Conservation (phyloP, 2,888 invertebrate genomes). For the Dioctria rufipes region DNA sequence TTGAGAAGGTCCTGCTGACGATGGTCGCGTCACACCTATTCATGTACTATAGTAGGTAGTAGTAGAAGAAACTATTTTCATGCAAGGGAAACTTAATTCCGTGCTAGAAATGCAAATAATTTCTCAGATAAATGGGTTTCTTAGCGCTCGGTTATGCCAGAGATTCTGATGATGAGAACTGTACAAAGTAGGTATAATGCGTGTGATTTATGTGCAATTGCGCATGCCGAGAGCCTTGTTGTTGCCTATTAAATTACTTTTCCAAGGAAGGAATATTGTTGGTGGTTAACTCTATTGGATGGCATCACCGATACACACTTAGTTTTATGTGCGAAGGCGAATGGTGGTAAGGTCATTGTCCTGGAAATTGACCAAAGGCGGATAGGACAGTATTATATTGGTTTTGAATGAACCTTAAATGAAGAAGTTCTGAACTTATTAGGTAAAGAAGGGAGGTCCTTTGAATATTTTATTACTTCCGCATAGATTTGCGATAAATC, state of each 20-base stretch:
- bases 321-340: neutral
- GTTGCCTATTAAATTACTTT: neutral
- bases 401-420: no score
- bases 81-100: neutral
- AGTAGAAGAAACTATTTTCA: neutral
- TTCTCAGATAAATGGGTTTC: neutral
- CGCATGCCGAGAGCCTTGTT: slow-evolving; percentile 1
- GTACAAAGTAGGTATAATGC: neutral
- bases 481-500: no score
- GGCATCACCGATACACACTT: neutral
- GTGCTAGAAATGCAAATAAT: slow-evolving; percentile 9
- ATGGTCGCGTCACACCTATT: no score
- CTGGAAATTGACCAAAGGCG: neutral
- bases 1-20: neutral
- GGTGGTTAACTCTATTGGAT: neutral
- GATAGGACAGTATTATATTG: neutral
- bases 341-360: neutral
- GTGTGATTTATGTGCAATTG: neutral
- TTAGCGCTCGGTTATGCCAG: neutral
- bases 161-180: neutral
- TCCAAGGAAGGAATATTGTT: neutral
- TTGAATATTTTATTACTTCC: no score
- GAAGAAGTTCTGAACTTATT: no score
- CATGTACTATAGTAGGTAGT: no score
- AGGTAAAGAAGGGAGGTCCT: no score